A percentile compares a stretch with the other conserved stretches of the same genome.
Evolutionary conservation across 2,888 invertebrate genomes (phyloP).

Genomic region (Lepas anatifera): DNA sequence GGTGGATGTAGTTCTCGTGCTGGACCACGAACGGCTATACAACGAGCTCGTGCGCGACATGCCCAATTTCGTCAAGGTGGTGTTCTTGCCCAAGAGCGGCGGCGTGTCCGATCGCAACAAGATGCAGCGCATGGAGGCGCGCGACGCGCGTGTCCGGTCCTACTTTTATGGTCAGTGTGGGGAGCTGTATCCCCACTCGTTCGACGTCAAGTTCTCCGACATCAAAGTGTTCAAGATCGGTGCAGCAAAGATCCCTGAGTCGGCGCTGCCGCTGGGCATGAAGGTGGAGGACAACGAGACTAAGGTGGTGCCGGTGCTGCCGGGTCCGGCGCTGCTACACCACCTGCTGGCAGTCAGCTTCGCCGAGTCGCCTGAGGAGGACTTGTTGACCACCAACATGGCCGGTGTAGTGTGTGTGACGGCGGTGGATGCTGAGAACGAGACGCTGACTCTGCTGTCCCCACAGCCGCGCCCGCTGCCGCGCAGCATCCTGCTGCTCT

Average conservation of each 20-base stretch:
- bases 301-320: conserved; percentile 68
- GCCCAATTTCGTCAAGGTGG: conserved; percentile 84
- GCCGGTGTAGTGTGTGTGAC: conserved; percentile 90
- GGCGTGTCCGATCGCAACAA: conserved; percentile 84
- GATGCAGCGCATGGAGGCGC: conserved; percentile 52
- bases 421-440: conserved; percentile 75
- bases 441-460: conserved; percentile 75
- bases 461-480: conserved; percentile 90
- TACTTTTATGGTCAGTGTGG: conserved; percentile 75
- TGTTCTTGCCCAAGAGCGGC: conserved; percentile 87
- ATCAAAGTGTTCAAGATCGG: conserved; percentile 84
- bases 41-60: conserved; percentile 87
- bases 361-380: conserved; percentile 56
- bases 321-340: conserved; percentile 60
- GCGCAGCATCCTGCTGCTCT: conserved; percentile 68
- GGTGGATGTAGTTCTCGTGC: conserved; percentile 85
- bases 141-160: conserved; percentile 72
- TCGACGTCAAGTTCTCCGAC: conserved; percentile 51
- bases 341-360: conserved; percentile 81
- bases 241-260: conserved; percentile 82
- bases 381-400: conserved; percentile 73
- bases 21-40: conserved; percentile 92
- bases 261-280: conserved; percentile 95
- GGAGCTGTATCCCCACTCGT: conserved; percentile 76
- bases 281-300: conserved; percentile 75